These are phyloP conservation scores for Rhamnusium bicolor DNA, from an alignment of 2,888 invertebrate genomes.

Conservation along the genomic window DNA sequence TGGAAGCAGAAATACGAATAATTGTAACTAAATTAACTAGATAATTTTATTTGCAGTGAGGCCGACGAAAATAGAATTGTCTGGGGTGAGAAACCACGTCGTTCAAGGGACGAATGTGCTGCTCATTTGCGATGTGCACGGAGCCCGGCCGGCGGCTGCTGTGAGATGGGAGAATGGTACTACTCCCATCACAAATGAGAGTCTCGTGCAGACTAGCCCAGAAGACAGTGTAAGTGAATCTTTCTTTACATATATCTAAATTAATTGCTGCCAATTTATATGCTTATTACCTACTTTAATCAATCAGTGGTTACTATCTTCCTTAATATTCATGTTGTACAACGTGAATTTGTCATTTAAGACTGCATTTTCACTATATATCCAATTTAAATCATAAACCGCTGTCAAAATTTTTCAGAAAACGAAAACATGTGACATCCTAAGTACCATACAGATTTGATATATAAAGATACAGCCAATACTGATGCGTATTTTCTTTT, in stretches of 20 bases:
- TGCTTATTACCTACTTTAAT: background rate
- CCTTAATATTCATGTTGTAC: too few species aligned
- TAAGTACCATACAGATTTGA: too few species aligned
- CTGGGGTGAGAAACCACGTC: slow-evolving; percentile 84
- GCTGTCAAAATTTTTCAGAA: too few species aligned
- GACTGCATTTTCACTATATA: too few species aligned
- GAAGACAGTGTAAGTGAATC: slow-evolving; percentile 57
- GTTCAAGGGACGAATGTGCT: slow-evolving; percentile 86
- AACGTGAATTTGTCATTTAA: too few species aligned
- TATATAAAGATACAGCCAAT: too few species aligned
- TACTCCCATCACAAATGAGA: slow-evolving; percentile 65
- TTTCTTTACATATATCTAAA: background rate
- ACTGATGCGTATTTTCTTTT: too few species aligned
- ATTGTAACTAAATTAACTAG: background rate
- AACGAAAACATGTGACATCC: too few species aligned
- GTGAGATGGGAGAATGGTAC: slow-evolving; percentile 91
- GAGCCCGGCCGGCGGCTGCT: slow-evolving; percentile 87
- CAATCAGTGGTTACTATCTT: too few species aligned
- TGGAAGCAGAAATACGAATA: too few species aligned
- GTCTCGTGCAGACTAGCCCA: slow-evolving; percentile 51
- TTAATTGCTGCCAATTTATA: background rate
- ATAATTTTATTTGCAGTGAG: slow-evolving; percentile 78
- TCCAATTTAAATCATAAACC: too few species aligned
- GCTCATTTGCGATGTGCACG: slow-evolving; percentile 84
- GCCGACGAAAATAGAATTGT: slow-evolving; percentile 83